Evolutionary conservation across 2,113 vertebrate genomes (phyloP).

Genomic region (Thymallus thymallus): DNA sequence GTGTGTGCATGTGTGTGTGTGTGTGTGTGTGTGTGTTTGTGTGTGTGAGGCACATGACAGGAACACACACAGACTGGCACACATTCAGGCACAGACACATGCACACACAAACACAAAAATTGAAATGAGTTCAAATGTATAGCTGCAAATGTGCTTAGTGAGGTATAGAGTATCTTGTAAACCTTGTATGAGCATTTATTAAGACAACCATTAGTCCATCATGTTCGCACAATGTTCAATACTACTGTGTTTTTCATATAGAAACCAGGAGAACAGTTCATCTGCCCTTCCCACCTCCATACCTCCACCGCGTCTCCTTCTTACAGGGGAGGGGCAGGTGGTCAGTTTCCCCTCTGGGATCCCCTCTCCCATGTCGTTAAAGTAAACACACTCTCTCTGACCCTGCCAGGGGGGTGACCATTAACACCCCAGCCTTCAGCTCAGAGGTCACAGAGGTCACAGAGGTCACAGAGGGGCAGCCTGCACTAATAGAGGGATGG

Average conservation of each 20-base stretch:
- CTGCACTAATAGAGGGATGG: conserved; percentile 48
- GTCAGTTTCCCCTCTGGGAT: conserved; percentile 15
- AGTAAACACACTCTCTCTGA: conserved; percentile 63
- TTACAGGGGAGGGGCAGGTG: neutral
- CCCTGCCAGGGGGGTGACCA: conserved; percentile 65
- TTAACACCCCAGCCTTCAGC: conserved; percentile 64
- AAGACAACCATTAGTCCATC: too few relatives aligned
- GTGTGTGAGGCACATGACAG: too few relatives aligned
- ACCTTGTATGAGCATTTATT: too few relatives aligned
- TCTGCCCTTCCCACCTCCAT: neutral
- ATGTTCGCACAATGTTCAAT: too few relatives aligned
- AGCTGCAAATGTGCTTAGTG: too few relatives aligned
- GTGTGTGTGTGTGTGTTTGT: too few relatives aligned
- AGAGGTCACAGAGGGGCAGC: conserved; percentile 43
- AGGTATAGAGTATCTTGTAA: too few relatives aligned
- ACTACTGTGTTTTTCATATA: neutral
- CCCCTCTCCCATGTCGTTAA: conserved; percentile 59
- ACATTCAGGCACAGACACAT: too few relatives aligned
- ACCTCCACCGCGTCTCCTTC: conserved; percentile 23
- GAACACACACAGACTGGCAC: too few relatives aligned
- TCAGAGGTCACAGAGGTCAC: conserved; percentile 38
- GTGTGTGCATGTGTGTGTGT: too few relatives aligned
- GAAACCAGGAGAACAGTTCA: neutral
- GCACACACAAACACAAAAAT: too few relatives aligned
- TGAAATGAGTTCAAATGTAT: too few relatives aligned